Evolutionary conservation across 2,113 vertebrate genomes (phyloP), one percentile per base, ranked within the genome.

Genomic region (Hemichromis elongatus): DNA sequence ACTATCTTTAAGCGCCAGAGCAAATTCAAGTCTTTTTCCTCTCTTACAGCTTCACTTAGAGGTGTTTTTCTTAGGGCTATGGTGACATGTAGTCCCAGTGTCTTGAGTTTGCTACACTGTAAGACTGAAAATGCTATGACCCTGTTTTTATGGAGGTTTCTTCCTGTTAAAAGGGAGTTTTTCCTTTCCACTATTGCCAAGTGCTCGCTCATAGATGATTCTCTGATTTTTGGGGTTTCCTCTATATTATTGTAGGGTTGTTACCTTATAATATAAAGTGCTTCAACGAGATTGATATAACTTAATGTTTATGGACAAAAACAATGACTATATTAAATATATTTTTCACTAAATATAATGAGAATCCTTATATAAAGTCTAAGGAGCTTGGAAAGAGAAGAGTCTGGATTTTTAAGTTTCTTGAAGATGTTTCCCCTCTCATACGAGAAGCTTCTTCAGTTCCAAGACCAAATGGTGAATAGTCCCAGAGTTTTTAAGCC

Each of bases 221-320:
- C n/a, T n/a, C n/a, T n/a, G 16, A 59, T 59, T 59, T 26, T 61
- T 35, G n/a, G n/a, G n/a, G n/a, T n/a, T n/a, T n/a, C n/a, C 57
- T 61, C 57, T n/a, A 18, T 61, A n/a, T 61, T 61, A 35, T 61
- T 0, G 30, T n/a, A 61, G 57, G 57, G 0, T 61, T 61, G 57
- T n/a, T 61, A 30, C n/a, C 9, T 61, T 61, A 61, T 18, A 35
- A 3, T 61, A 0, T 4, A 35, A 61, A 35, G 0, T 1, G 12
- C 57, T 61, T 61, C 0, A 0, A 61, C 57, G 1, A 61, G 30
- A 35, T n/a, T n/a, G n/a, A n/a, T n/a, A n/a, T n/a, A n/a, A n/a
- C n/a, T n/a, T n/a, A n/a, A n/a, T n/a, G n/a, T n/a, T n/a, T n/a
- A n/a, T n/a, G n/a, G n/a, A n/a, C n/a, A n/a, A n/a, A n/a, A n/a